Conservation (phyloP, 2,797 vertebrate genomes). For the Gadopsis bispinosus region DNA sequence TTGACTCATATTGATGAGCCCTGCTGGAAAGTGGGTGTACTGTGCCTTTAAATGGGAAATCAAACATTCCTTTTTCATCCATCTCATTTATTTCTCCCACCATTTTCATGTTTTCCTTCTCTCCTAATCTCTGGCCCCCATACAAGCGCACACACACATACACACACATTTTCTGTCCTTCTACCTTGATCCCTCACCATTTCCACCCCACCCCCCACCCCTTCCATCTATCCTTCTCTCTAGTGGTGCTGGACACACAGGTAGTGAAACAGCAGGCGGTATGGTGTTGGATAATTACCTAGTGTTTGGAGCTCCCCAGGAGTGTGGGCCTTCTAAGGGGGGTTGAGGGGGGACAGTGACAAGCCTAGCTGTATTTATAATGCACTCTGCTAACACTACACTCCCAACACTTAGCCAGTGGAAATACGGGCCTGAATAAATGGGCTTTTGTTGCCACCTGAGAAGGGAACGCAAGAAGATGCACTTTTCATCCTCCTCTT, state of each 20-base stretch:
- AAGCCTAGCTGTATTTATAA: constrained; percentile 92
- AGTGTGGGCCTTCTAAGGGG: constrained; percentile 90
- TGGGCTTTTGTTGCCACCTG: constrained; percentile 79
- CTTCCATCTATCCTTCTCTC: constrained; percentile 51
- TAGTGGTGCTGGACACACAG: constrained; percentile 90
- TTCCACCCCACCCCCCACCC: constrained; percentile 15
- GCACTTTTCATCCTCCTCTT: constrained; percentile 78
- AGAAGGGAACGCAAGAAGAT: constrained; percentile 89
- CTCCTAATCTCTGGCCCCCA: neutral
- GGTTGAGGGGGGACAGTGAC: constrained; percentile 8
- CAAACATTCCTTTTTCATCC: constrained; percentile 23
- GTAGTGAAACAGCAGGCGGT: constrained; percentile 92
- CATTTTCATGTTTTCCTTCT: constrained; percentile 29
- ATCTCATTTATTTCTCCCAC: neutral
- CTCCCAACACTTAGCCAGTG: constrained; percentile 52
- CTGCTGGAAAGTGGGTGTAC: neutral
- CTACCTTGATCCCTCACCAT: constrained; percentile 53
- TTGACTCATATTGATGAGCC: neutral
- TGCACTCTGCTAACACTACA: constrained; percentile 65
- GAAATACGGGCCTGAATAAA: constrained; percentile 53
- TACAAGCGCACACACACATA: constrained; percentile 3
- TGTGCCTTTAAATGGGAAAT: constrained; percentile 18
- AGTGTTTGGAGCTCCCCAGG: constrained; percentile 95
- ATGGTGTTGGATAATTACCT: constrained; percentile 94
- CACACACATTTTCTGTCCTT: constrained; percentile 34